Evolutionary conservation across 2,888 invertebrate species (phyloP), one percentile per base, ranked within the genome.

Genomic region (Homarus gammarus): DNA sequence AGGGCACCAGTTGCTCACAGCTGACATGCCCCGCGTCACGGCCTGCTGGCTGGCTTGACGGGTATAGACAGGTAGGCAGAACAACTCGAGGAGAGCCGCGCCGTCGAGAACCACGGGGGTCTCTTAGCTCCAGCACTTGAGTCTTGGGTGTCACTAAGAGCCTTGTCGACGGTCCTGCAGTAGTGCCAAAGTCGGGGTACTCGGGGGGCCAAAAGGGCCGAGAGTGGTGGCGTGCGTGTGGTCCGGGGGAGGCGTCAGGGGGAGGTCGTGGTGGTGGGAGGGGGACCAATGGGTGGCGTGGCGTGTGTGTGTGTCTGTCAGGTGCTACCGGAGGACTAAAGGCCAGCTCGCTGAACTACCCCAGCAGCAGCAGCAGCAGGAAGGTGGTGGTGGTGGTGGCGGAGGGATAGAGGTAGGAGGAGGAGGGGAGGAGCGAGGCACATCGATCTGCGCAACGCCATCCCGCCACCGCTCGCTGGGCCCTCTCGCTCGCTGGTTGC

Each of bases 381-480:
- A 44, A 64, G 61, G 61, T 27, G 75, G 75, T 38, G 51, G 78
- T 49, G 56, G 75, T 31, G 79, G 38, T 61, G 73, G 40, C 77
- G 64, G 56, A 49, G 64, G 51, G 49, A 77, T 81, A 68, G 70
- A 77, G 82, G 82, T 40, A 75, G 75, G 51, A 61, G 81, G 44
- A 49, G 77, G 51, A 44, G 68, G 33, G 83, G 77, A 70, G 44
- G 64, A 68, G 77, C 22, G 70, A 75, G 44, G 77, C 61, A 64
- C 89, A 89, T 89, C 89, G 89, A 89, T 89, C 89, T 51, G 78
- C 89, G 89, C 84, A 77, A 75, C 77, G 78, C 75, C 68, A 75
- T 22, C 64, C 78, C 44, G 33, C 44, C 44, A 27, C n/a, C 40
- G 68, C 27, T 49, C 27, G 40, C 84, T 31, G 51, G 51, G n/a